Conservation (phyloP, 2,888 invertebrate genomes). For the Aporophyla nigra region DNA sequence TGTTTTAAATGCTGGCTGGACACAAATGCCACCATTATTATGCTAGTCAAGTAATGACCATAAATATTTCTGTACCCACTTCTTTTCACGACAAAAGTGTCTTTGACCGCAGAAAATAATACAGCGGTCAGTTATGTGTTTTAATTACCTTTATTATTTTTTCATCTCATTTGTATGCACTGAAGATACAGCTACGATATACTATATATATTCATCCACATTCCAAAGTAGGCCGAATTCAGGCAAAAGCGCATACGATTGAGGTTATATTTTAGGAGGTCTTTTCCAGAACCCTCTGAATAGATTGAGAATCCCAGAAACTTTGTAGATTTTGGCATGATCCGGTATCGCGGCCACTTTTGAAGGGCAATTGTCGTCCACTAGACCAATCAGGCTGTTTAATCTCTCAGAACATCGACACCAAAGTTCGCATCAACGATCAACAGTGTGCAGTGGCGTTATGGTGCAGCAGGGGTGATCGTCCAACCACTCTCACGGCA, state of each 20-base stretch:
- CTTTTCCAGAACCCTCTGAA: background rate
- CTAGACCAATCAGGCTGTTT: background rate
- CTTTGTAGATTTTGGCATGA: background rate
- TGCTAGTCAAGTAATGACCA: conserved; percentile 46
- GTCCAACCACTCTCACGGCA: conserved; percentile 85
- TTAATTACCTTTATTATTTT: conserved; percentile 42
- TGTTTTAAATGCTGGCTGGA: conserved; percentile 35
- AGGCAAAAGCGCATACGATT: background rate
- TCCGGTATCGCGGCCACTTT: background rate
- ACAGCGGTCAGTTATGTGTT: conserved; percentile 29
- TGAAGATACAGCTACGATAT: conserved; percentile 21
- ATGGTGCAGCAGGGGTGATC: conserved; percentile 82
- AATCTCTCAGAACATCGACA: conserved; percentile 2
- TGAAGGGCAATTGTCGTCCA: background rate
- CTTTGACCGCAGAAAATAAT: conserved; percentile 56
- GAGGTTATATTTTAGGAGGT: background rate
- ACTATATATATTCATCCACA: background rate
- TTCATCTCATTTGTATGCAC: conserved; percentile 29
- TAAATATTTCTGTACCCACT: conserved; percentile 58
- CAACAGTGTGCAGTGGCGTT: conserved; percentile 78
- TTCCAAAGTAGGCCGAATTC: background rate
- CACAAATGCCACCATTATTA: conserved; percentile 57
- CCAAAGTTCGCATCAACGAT: conserved; percentile 70
- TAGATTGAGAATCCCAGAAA: background rate
- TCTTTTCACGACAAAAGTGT: conserved; percentile 50